phyloP scores from a whole-genome alignment of 2,888 invertebrate species.

The Incurvaria masculella region DNA sequence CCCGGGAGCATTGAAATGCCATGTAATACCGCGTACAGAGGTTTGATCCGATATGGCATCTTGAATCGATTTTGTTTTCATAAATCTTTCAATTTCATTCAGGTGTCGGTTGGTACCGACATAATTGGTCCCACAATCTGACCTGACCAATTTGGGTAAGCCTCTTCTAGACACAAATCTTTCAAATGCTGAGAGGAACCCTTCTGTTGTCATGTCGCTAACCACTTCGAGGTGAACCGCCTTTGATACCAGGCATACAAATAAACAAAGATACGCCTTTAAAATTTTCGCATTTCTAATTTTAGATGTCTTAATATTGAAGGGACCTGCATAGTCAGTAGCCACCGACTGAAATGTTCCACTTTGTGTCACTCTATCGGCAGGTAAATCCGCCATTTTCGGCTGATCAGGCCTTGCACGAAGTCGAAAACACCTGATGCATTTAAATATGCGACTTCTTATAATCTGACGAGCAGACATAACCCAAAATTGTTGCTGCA shows the following conservation, averaged over 20 bases:
- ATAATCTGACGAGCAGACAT: background rate
- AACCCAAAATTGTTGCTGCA: background rate
- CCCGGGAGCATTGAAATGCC: slow-evolving; percentile 1
- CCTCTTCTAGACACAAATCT: slow-evolving; percentile 12
- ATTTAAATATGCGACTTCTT: background rate
- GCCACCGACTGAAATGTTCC: slow-evolving; percentile 5
- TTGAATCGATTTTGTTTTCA: background rate
- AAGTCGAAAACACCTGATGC: background rate
- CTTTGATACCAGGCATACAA: slow-evolving; percentile 2
- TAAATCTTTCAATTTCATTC: slow-evolving; percentile 1
- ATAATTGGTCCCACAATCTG: slow-evolving; percentile 13
- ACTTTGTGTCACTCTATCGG: slow-evolving; percentile 1
- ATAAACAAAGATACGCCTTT: slow-evolving; percentile 2
- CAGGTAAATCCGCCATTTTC: background rate
- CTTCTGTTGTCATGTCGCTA: slow-evolving; percentile 8
- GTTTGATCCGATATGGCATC: no score
- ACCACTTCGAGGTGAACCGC: slow-evolving; percentile 1
- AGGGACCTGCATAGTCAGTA: slow-evolving; percentile 5
- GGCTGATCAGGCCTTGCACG: background rate
- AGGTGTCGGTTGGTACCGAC: slow-evolving; percentile 10
- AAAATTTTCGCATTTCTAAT: slow-evolving; percentile 1
- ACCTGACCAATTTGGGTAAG: no score
- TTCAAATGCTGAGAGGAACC: slow-evolving; percentile 10
- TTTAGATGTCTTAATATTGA: background rate
- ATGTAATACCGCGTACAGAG: no score